Base-by-base conservation (phyloP, 2,797 vertebrate genomes). In the Myripristis murdjan region DNA sequence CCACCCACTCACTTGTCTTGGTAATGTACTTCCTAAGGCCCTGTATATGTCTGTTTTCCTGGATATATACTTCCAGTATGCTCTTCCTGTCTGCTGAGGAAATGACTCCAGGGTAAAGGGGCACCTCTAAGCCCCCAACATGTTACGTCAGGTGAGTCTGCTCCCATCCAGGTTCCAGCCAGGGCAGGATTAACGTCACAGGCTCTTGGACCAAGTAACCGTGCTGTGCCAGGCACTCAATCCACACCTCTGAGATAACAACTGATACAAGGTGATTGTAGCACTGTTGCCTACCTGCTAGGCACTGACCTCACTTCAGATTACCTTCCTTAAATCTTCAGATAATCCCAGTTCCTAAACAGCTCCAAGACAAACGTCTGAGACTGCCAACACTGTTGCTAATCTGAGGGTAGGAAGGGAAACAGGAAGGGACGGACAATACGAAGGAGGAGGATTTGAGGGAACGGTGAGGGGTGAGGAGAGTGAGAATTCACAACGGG, bases 151-250 rank as follows among this genome's bases (percentile, higher is more conserved):
- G n/a, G n/a, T n/a, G n/a, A n/a, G n/a, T n/a, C n/a, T n/a, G n/a
- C n/a, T n/a, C 52, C 47, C 26, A 22, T n/a, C 39, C 70, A 48
- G 56, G 59, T 63, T 18, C 35, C 22, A 23, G 63, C 51, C 49
- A 64, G 55, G 4, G 18, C 20, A 73, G 85, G 90, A 91, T 91
- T 91, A 87, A 70, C 72, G 24, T 81, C 75, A 22, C 49, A 57
- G 79, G 41, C 37, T 68, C 54, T 22, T 61, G 70, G 57, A 73
- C 51, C 28, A 62, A 18, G 62, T 33, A 39, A 1, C 37, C 3
- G 6, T 60, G 9, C 47, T 20, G 73, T 63, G 70, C 68, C 76
- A 46, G 33, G 61, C 43, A 7, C 4, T 5, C 70, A 66, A 63
- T 77, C 70, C 67, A 57, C 31, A 70, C 26, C n/a, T 35, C 26